Percentiles rank a stretch among this genome's conserved stretches.
Conservation (phyloP, 2,113 vertebrate genomes). For the Dasyurus viverrinus region DNA sequence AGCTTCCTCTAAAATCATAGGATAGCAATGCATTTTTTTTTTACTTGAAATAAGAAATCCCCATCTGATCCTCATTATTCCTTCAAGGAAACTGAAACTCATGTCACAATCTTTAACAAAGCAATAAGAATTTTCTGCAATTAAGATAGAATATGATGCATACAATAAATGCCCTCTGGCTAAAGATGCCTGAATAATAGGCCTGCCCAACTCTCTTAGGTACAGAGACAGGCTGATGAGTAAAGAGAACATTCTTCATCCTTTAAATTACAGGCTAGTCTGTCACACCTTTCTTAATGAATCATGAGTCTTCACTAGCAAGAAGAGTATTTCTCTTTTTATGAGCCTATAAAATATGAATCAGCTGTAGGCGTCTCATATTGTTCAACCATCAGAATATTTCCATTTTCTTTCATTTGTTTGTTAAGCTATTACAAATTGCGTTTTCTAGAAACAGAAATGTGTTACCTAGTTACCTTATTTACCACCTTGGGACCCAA, state of each 20-base stretch:
- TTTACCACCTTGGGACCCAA: background rate
- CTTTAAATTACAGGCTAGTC: constrained; percentile 21
- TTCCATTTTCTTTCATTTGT: constrained; percentile 28
- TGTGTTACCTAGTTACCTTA: background rate
- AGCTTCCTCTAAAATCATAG: background rate
- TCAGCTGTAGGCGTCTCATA: background rate
- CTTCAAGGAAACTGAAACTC: background rate
- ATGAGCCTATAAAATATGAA: background rate
- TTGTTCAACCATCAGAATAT: background rate
- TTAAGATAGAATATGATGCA: background rate
- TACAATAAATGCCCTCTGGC: constrained; percentile 16
- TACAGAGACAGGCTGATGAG: constrained; percentile 16
- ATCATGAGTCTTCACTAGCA: background rate
- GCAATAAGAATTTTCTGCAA: background rate
- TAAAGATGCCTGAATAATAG: constrained; percentile 40
- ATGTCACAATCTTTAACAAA: background rate
- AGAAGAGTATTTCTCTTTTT: constrained; percentile 6
- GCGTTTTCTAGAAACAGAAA: constrained; percentile 34
- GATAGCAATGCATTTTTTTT: background rate
- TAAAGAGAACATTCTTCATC: constrained; percentile 26
- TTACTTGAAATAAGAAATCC: background rate
- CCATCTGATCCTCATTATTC: background rate
- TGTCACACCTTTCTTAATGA: constrained; percentile 24
- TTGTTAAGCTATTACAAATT: constrained; percentile 18
- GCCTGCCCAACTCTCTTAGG: background rate